A percentile compares a stretch with the other conserved stretches of the same genome.
Conservation (phyloP, 2,888 invertebrate species). For the Stenoptilia bipunctidactyla region DNA sequence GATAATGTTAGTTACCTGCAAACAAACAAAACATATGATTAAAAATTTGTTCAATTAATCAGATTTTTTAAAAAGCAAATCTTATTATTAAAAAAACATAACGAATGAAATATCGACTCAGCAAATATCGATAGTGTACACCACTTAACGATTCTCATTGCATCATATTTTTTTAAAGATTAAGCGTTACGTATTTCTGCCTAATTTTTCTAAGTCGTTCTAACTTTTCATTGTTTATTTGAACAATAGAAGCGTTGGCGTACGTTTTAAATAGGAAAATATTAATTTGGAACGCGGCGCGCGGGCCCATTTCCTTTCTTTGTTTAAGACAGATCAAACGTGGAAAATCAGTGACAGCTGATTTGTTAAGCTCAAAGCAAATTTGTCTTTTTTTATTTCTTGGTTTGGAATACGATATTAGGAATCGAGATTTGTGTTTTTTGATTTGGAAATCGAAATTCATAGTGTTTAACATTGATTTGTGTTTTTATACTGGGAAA, state of each 20-base stretch:
- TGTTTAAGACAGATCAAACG: slow-evolving; percentile 5
- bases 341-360: not conserved
- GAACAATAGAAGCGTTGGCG: slow-evolving; percentile 37
- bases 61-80: too few relatives aligned
- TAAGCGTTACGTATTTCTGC: slow-evolving; percentile 43
- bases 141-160: slow-evolving; percentile 29
- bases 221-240: slow-evolving; percentile 39
- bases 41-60: too few relatives aligned
- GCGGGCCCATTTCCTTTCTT: slow-evolving; percentile 21
- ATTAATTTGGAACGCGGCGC: slow-evolving; percentile 32
- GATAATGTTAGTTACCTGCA: too few relatives aligned
- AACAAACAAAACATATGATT: too few relatives aligned
- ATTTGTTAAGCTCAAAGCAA: not conserved
- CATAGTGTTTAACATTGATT: too few relatives aligned
- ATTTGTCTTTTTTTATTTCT: not conserved
- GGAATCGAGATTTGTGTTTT: not conserved
- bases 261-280: slow-evolving; percentile 30
- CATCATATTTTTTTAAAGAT: slow-evolving; percentile 27
- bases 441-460: too few relatives aligned
- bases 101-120: not conserved
- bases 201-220: slow-evolving; percentile 45
- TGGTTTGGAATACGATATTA: not conserved
- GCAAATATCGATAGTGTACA: not conserved
- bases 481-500: too few relatives aligned
- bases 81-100: too few relatives aligned